These are phyloP conservation scores for Agrochola macilenta DNA, from an alignment of 2,888 invertebrate genomes.

Conservation along the genomic window DNA sequence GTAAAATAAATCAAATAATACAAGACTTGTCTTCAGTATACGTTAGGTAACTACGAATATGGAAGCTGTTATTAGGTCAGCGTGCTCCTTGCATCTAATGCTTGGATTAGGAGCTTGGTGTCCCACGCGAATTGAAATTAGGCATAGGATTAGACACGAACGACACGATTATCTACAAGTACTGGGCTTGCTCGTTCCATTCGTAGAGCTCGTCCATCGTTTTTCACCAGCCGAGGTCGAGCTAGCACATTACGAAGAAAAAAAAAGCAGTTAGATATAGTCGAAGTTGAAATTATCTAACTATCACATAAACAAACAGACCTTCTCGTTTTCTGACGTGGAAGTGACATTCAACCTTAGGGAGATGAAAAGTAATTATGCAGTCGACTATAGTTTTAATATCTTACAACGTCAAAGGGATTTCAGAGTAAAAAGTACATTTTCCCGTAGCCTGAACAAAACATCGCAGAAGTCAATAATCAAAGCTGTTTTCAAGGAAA, in stretches of 20 bases:
- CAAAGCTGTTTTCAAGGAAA: constrained; percentile 36
- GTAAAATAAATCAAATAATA: background rate
- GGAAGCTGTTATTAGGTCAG: constrained; percentile 75
- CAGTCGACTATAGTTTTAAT: background rate
- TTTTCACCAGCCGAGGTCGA: background rate
- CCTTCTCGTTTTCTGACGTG: background rate
- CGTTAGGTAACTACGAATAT: background rate
- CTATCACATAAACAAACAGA: background rate
- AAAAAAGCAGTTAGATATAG: too few species aligned
- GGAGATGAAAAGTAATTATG: background rate
- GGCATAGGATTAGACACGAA: constrained; percentile 28
- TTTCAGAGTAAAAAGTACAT: too few species aligned
- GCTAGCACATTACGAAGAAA: background rate
- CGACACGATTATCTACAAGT: background rate
- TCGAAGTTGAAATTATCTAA: background rate
- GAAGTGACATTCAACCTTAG: too few species aligned
- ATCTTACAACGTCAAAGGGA: background rate
- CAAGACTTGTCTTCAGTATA: background rate
- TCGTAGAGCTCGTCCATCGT: background rate
- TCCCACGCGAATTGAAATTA: constrained; percentile 42
- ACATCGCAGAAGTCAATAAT: constrained; percentile 8
- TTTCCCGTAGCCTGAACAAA: constrained; percentile 16
- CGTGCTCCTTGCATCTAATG: constrained; percentile 69
- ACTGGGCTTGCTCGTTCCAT: background rate
- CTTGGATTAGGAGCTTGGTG: constrained; percentile 72